Conservation (phyloP, 2,888 invertebrate genomes). For the Gortyna flavago region DNA sequence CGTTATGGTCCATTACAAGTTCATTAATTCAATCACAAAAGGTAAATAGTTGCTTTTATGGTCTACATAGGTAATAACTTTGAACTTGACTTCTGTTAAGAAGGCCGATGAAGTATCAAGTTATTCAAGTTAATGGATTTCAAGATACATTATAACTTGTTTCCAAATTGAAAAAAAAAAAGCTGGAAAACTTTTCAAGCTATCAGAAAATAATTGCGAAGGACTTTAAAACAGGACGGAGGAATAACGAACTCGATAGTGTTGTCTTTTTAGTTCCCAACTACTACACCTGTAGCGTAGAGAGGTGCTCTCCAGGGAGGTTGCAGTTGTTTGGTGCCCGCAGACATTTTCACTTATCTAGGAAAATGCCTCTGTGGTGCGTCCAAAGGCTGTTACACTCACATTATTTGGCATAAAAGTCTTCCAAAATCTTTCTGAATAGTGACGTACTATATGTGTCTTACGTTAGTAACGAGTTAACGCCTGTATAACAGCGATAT, state of each 20-base stretch:
- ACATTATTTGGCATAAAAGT: background rate
- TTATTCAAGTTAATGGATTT: slow-evolving; percentile 8
- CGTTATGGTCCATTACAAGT: slow-evolving; percentile 17
- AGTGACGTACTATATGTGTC: background rate
- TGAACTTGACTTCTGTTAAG: slow-evolving; percentile 54
- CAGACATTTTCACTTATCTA: slow-evolving; percentile 7
- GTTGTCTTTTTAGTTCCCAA: slow-evolving; percentile 5
- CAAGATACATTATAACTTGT: background rate
- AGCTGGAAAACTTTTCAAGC: background rate
- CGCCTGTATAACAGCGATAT: background rate
- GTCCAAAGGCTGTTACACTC: background rate
- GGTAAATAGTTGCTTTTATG: slow-evolving; percentile 38
- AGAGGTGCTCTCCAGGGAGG: background rate
- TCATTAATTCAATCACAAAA: slow-evolving; percentile 31
- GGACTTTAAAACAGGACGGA: background rate
- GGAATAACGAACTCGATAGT: slow-evolving; percentile 8
- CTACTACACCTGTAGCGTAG: background rate
- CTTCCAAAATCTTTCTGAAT: background rate
- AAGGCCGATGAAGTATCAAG: slow-evolving; percentile 44
- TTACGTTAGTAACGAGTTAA: background rate
- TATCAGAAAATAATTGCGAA: background rate
- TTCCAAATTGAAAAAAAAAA: background rate
- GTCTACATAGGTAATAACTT: slow-evolving; percentile 38
- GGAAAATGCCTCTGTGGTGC: background rate
- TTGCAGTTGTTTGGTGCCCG: slow-evolving; percentile 3